phyloP scores from a whole-genome alignment of 2,888 invertebrate species.

The Aquatica leii region DNA sequence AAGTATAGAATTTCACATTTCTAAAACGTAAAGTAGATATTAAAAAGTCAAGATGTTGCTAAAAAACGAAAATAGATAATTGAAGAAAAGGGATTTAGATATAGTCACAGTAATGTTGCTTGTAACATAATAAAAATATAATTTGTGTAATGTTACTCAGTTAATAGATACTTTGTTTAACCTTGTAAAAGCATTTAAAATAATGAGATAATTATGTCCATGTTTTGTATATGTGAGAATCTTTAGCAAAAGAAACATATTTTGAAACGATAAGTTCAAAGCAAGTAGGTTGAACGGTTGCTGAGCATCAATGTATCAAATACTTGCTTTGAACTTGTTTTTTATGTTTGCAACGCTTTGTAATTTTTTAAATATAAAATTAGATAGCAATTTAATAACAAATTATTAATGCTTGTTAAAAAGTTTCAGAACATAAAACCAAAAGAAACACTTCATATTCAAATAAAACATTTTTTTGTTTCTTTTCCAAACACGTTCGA shows the following conservation, averaged over 20 bases:
- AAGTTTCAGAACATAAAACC: neutral
- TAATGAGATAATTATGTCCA: neutral
- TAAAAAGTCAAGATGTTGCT: no score
- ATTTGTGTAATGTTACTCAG: no score
- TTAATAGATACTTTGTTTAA: no score
- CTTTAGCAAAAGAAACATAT: conserved; percentile 1
- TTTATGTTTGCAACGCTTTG: conserved; percentile 7
- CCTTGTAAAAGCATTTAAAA: conserved; percentile 1
- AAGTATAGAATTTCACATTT: no score
- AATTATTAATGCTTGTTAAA: neutral
- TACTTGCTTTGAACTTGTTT: conserved; percentile 14
- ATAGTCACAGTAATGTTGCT: no score
- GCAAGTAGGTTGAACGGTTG: conserved; percentile 1
- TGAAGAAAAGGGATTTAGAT: no score
- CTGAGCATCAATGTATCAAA: conserved; percentile 11
- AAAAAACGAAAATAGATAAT: no score
- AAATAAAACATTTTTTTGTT: conserved; percentile 11
- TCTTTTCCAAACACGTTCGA: conserved; percentile 24
- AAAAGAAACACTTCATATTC: neutral
- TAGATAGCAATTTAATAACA: conserved; percentile 12
- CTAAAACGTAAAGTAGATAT: no score
- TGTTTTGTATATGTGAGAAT: neutral
- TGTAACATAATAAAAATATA: no score
- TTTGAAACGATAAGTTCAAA: neutral
- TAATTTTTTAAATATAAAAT: conserved; percentile 10